Evolutionary conservation across 2,113 vertebrate species (phyloP).

Genomic region (Smithornis capensis): DNA sequence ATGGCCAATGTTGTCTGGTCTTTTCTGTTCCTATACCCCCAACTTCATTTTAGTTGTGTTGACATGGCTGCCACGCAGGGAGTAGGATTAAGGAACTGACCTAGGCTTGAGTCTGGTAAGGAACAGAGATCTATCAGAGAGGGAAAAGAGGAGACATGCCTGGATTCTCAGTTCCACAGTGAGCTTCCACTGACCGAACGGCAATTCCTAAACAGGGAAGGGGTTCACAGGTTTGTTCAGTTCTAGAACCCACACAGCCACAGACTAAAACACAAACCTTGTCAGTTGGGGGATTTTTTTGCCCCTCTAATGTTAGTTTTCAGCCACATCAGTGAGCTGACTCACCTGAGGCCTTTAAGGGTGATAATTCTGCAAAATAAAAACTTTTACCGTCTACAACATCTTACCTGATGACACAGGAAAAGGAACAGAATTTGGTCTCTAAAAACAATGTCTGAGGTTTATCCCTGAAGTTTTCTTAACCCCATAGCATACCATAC

Average conservation of each 20-base stretch:
- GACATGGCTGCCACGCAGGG: accelerated
- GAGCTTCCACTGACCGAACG: not conserved
- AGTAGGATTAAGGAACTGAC: not conserved
- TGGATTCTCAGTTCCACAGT: not conserved
- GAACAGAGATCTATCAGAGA: not conserved
- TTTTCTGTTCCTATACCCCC: not conserved
- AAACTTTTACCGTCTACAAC: not conserved
- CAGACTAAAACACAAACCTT: not conserved
- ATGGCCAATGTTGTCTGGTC: not conserved
- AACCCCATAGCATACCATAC: not conserved
- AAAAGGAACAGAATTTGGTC: not conserved
- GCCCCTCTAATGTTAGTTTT: not conserved
- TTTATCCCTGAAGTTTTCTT: not conserved
- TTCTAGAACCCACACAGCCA: not conserved
- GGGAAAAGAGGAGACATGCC: not conserved
- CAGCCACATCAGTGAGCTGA: not conserved
- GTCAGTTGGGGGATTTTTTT: not conserved
- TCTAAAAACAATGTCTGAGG: not conserved
- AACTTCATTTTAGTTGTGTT: not conserved
- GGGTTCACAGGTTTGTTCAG: not conserved
- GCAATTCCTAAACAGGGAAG: not conserved
- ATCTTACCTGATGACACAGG: not conserved
- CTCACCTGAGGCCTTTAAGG: not conserved
- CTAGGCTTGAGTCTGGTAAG: not conserved
- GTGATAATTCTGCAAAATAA: not conserved